These are phyloP conservation scores for Riparia riparia DNA, from an alignment of 2,113 vertebrate species.

Conservation along the genomic window DNA sequence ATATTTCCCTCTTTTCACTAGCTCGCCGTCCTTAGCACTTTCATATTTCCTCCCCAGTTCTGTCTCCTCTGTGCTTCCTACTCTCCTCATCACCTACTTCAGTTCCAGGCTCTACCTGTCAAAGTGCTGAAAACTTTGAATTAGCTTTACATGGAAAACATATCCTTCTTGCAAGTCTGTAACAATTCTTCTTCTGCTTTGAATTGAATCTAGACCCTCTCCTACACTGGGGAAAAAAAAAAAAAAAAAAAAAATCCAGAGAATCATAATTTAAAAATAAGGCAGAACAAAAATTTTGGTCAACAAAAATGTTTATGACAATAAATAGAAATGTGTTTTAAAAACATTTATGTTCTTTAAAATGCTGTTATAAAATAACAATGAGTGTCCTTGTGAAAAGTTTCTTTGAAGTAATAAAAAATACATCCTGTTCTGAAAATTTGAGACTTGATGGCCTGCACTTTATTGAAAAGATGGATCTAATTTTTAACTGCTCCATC, in stretches of 20 bases:
- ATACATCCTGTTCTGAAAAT: not conserved
- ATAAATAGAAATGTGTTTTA: not conserved
- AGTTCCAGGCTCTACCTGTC: not conserved
- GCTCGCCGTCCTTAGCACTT: not conserved
- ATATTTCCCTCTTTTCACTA: not conserved
- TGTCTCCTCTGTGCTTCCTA: not conserved
- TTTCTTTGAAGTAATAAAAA: not conserved
- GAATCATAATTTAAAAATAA: not conserved
- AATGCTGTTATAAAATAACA: not conserved
- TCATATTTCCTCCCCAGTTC: fast-evolving
- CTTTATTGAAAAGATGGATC: not conserved
- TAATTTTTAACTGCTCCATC: not conserved
- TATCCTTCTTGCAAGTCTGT: not conserved
- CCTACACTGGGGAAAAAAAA: not conserved
- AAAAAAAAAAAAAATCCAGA: not conserved
- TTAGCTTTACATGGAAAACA: not conserved
- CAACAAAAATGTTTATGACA: not conserved
- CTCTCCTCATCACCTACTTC: not conserved
- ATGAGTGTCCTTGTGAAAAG: not conserved
- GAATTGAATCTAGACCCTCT: not conserved
- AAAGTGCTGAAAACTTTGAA: not conserved
- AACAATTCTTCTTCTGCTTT: not conserved
- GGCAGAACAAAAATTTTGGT: not conserved
- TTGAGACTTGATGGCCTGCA: not conserved
- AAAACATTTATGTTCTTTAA: not conserved